Percentiles rank a stretch among this genome's conserved stretches.
These are phyloP conservation scores for Eristalinus aeneus DNA, from an alignment of 2,888 invertebrate species.

Conservation along the genomic window DNA sequence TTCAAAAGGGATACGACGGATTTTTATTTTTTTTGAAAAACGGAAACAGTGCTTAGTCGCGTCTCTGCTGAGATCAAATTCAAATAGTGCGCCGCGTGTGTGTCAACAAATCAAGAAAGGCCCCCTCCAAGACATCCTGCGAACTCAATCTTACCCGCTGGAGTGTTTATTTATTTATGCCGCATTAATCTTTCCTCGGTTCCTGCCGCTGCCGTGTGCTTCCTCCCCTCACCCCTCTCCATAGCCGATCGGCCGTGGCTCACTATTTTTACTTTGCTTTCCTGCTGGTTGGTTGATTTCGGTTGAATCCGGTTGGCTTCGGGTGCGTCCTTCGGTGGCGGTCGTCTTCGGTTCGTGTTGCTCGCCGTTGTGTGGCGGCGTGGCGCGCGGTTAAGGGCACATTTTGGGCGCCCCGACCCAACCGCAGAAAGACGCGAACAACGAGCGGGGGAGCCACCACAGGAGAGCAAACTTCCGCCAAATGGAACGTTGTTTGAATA, in stretches of 20 bases:
- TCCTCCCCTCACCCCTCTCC: neutral
- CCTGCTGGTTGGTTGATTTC: neutral
- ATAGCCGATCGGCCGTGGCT: neutral
- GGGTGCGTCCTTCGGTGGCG: neutral
- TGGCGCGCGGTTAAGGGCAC: neutral
- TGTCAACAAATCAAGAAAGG: constrained; percentile 1
- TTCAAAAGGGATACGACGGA: neutral
- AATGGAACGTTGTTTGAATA: constrained; percentile 57
- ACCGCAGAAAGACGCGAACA: neutral
- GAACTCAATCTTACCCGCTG: constrained; percentile 41
- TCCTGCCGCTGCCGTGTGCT: constrained; percentile 3
- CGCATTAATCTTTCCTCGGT: constrained; percentile 47
- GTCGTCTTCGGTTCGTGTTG: neutral
- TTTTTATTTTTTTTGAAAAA: neutral
- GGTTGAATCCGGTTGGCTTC: neutral
- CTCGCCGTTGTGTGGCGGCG: neutral
- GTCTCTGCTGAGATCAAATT: neutral
- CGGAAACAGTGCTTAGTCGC: neutral
- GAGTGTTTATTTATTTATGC: constrained; percentile 64
- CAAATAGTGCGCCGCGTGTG: neutral
- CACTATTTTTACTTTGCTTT: neutral
- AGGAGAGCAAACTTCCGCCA: constrained; percentile 43
- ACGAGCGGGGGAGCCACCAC: constrained; percentile 11
- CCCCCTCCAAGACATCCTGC: constrained; percentile 33
- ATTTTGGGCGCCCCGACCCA: constrained; percentile 36